These are phyloP conservation scores for Procambarus clarkii DNA, from an alignment of 1,140 invertebrate genomes.

Conservation along the genomic window DNA sequence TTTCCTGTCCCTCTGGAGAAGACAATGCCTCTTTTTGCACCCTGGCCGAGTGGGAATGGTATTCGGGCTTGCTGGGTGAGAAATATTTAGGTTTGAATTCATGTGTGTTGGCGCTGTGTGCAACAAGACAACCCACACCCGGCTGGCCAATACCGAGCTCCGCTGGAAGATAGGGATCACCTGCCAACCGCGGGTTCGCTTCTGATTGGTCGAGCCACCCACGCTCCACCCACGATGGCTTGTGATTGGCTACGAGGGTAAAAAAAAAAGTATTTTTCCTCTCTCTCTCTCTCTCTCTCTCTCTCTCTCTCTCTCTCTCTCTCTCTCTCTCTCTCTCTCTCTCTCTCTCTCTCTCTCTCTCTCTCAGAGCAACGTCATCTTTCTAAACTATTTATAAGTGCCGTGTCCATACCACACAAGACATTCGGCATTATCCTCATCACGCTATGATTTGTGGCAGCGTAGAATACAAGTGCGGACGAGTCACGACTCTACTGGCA, in stretches of 20 bases:
- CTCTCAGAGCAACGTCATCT: conserved; percentile 12
- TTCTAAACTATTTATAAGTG: conserved; percentile 39
- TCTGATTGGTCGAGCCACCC: conserved; percentile 2
- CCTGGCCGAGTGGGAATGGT: background rate
- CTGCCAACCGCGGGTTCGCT: background rate
- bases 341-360: background rate
- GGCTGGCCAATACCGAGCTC: background rate
- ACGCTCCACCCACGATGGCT: conserved; percentile 19
- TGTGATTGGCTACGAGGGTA: background rate
- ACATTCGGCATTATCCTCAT: conserved; percentile 44
- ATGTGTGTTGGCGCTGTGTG: background rate
- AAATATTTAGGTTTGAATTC: conserved; percentile 4
- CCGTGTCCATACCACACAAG: conserved; percentile 38
- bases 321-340: too few species aligned
- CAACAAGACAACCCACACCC: conserved; percentile 13
- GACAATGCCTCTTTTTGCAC: background rate
- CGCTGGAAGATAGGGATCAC: conserved; percentile 20
- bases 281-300: too few species aligned
- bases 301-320: too few species aligned
- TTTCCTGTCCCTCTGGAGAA: background rate
- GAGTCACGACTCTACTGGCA: background rate
- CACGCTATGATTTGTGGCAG: conserved; percentile 32
- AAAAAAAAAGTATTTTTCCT: too few species aligned
- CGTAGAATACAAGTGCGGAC: conserved; percentile 25
- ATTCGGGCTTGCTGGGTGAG: background rate